Conservation (phyloP, 2,113 vertebrate genomes). For the Cephalopterus ornatus region DNA sequence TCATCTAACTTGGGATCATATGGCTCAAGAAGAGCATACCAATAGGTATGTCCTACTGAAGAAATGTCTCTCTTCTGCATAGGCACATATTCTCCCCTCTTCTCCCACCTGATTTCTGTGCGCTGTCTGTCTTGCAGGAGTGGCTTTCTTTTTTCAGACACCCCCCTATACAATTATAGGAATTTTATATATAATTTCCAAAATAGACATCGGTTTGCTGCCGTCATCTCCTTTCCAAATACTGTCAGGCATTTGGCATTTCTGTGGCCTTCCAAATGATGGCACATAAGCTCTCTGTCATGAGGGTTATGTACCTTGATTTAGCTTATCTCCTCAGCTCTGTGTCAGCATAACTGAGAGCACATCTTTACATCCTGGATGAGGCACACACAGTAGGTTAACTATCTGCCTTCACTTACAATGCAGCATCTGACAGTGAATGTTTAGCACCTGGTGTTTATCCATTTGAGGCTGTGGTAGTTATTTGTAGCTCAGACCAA, state of each 20-base stretch:
- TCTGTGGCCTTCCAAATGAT: not conserved
- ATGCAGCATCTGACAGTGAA: conserved; percentile 2
- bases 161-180: not conserved
- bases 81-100: not conserved
- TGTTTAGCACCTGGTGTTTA: not conserved
- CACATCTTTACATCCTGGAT: not conserved
- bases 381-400: not conserved
- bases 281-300: not conserved
- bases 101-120: not conserved
- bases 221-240: not conserved
- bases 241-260: not conserved
- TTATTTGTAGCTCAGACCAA: not conserved
- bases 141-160: not conserved
- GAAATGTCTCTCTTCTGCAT: not conserved
- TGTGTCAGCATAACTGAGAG: not conserved
- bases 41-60: not conserved
- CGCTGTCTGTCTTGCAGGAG: not conserved
- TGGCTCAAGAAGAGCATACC: not conserved
- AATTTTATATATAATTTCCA: not conserved
- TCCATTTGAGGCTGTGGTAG: not conserved
- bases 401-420: conserved; percentile 11
- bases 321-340: not conserved
- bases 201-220: not conserved
- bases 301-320: not conserved
- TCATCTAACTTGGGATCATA: not conserved